These are phyloP conservation scores for Scomber japonicus DNA, from an alignment of 2,113 vertebrate species.

Conservation along the genomic window DNA sequence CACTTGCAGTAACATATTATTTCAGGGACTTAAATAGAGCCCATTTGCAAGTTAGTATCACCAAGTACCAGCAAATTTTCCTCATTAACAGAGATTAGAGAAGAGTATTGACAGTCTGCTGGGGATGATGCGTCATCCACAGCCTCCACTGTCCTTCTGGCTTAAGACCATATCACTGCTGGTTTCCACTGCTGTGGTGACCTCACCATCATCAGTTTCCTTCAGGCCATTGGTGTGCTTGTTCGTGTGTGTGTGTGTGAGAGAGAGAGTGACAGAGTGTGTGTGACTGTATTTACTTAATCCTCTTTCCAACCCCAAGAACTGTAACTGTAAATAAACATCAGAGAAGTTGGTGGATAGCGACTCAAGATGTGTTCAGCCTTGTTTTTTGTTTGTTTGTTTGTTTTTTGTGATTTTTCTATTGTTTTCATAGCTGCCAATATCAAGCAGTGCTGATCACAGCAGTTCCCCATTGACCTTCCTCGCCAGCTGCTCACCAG, in stretches of 20 bases:
- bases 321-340: slow-evolving; percentile 72
- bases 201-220: slow-evolving; percentile 52
- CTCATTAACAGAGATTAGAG: slow-evolving; percentile 55
- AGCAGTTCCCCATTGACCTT: slow-evolving; percentile 81
- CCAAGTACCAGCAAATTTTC: background rate
- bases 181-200: slow-evolving; percentile 43
- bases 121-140: slow-evolving; percentile 48
- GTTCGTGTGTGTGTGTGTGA: slow-evolving; percentile 33
- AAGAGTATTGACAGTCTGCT: slow-evolving; percentile 54
- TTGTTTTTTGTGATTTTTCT: slow-evolving; percentile 43
- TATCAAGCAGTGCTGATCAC: slow-evolving; percentile 73
- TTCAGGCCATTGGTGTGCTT: slow-evolving; percentile 62
- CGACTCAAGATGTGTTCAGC: slow-evolving; percentile 27
- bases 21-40: background rate
- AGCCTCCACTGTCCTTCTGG: slow-evolving; percentile 64
- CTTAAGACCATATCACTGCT: slow-evolving; percentile 53
- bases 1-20: background rate
- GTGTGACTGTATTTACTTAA: slow-evolving; percentile 52
- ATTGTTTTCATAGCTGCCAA: slow-evolving; percentile 67
- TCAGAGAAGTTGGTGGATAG: slow-evolving; percentile 49
- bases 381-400: slow-evolving; percentile 1
- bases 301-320: slow-evolving; percentile 68
- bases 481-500: slow-evolving; percentile 76
- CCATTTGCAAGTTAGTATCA: slow-evolving; percentile 8
- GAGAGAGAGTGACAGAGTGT: background rate